Percentiles rank a stretch among this genome's conserved stretches.
Evolutionary conservation across 1,140 invertebrate genomes (phyloP).

Genomic region (Nasonia giraulti): DNA sequence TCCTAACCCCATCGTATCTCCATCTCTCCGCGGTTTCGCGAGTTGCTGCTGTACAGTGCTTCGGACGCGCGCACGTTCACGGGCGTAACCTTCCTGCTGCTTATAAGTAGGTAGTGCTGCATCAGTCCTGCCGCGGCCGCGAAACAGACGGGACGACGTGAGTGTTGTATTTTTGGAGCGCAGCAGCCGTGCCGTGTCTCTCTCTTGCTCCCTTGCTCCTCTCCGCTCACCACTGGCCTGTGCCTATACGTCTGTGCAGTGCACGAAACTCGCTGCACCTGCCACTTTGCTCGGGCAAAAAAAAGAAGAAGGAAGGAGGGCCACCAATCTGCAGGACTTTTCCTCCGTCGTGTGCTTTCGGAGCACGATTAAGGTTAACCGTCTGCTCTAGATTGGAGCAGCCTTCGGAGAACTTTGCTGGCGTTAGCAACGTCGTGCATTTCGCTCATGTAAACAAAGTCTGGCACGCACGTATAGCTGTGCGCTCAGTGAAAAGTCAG

Average conservation of each 20-base stretch:
- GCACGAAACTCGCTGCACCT: background rate
- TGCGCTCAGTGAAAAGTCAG: background rate
- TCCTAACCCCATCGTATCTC: background rate
- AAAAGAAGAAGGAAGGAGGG: background rate
- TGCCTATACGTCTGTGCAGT: too few relatives aligned
- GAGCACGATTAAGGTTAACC: background rate
- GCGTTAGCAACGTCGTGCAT: background rate
- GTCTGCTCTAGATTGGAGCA: background rate
- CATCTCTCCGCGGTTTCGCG: background rate
- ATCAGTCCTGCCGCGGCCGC: background rate
- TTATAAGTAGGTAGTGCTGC: background rate
- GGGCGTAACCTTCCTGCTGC: conserved; percentile 19
- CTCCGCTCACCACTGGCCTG: too few relatives aligned
- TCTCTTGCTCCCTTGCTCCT: background rate
- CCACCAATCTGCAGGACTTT: background rate
- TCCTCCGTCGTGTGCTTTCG: background rate
- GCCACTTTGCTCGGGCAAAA: background rate
- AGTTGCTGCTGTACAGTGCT: background rate
- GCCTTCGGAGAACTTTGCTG: background rate
- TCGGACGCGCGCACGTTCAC: background rate
- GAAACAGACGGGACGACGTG: background rate
- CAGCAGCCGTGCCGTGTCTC: background rate
- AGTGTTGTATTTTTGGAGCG: conserved; percentile 30
- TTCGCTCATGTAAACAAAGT: conserved; percentile 1
- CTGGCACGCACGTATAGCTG: background rate